Base-by-base conservation (phyloP, 1,140 invertebrate genomes). In the Conus ventricosus region DNA sequence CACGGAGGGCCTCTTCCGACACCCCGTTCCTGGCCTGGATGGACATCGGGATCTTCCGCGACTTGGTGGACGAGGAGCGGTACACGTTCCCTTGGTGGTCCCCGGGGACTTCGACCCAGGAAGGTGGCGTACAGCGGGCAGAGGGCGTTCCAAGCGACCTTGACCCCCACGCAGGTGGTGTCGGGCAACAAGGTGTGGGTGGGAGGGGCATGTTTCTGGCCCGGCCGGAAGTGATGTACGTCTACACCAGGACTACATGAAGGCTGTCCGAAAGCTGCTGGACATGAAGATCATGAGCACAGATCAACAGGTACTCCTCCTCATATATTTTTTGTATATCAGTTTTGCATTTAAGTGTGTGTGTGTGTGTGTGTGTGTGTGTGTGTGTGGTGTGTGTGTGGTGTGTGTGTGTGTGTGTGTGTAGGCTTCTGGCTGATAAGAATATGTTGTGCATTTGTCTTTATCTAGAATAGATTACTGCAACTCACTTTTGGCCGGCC, bases 31-130 rank as follows among this genome's bases (percentile, higher is more conserved):
- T 93, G 60, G 88, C 88, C 13, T 93, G 93, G 93, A 54, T 94
- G 17, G 93, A 94, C 75, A 90, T 93, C 78, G 93, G 93, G 13
- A 87, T 91, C 25, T 94, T 93, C 81, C n/a, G 93, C 20, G 88
- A 86, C n/a, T 6, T 23, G 6, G 55, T 8, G 8, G 39, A 84
- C 17, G 60, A 71, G 57, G 88, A 90, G 27, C 89, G 87, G 27
- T 39, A 87, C 23, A 51, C 57, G 2, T 92, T 93, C 83, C 39
- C 39, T 51, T 94, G 27, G 54, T 85, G 54, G 76, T 91, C 13
- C 93, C 93, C n/a, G 0, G 60, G n/a, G 55, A 92, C 54, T 92
- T 93, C 25, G 89, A 92, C 60, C 87, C 10, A 54, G 60, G 5
- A 91, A 90, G 80, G 87, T 94, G n/a, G 91, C 88, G 2, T 93